Base-by-base conservation (phyloP, 1,140 invertebrate genomes). In the Pseudobourletiella spinata region DNA sequence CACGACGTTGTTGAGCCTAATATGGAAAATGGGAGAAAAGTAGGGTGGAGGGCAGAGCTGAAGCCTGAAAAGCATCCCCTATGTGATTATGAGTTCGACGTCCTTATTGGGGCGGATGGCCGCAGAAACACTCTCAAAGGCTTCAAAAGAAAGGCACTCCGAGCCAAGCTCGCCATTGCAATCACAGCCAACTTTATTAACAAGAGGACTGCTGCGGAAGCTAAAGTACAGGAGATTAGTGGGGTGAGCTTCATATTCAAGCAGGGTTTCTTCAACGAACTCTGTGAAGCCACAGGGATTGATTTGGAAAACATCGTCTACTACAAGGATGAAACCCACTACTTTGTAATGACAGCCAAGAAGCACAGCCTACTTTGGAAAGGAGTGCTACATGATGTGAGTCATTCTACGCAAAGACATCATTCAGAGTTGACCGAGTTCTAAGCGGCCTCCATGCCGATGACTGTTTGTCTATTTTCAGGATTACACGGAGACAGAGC, bases 341-440 rank as follows among this genome's bases (percentile, higher is more conserved):
- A 83, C 67, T 83, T 83, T 75, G 81, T 83, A 1, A 83, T 82
- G 81, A 82, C 81, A 11, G 81, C 81, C 16, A 82, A 81, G 66
- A 81, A 82, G 71, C 74, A 74, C 39, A 79, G 77, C 69, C 72
- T 83, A 39, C 70, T 83, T 8, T 74, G 76, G 56, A 79, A 80
- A 71, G 76, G 79, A n/a, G 82, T 83, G 25, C 70, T 83, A 14
- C 71, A 73, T 46, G 64, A 76, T 59, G 79, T 74, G 61, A 58
- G 20, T 30, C 51, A 25, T 52, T 22, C 25, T 57, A 55, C 8
- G 8, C 8, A 39, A 39, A 8, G 32, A 39, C 32, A 39, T 11
- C 32, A 39, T 39, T 39, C n/a, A n/a, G n/a, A n/a, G n/a, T n/a
- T n/a, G n/a, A n/a, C n/a, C n/a, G n/a, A n/a, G n/a, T n/a, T n/a